These are phyloP conservation scores for Zhengitettix transpicula DNA, from an alignment of 2,888 invertebrate genomes.

Conservation along the genomic window DNA sequence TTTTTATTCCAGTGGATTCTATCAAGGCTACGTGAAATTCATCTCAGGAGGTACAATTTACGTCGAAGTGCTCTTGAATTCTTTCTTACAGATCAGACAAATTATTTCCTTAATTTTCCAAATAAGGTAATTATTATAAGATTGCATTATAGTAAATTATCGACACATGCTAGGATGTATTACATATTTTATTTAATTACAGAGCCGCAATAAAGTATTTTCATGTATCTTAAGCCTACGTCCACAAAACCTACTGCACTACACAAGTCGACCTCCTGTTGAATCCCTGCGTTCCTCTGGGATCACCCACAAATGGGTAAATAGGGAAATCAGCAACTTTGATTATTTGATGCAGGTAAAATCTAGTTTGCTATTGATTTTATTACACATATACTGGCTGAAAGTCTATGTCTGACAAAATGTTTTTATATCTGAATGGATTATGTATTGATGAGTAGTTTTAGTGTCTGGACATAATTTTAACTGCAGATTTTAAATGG, in stretches of 20 bases:
- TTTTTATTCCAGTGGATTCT: slow-evolving; percentile 30
- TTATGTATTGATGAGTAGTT: too few relatives aligned
- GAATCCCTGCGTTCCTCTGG: slow-evolving; percentile 42
- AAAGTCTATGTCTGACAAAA: too few relatives aligned
- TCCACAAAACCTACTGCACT: slow-evolving; percentile 39
- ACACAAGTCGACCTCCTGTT: slow-evolving; percentile 39
- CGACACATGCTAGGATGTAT: background rate
- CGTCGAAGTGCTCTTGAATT: slow-evolving; percentile 45
- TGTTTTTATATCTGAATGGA: too few relatives aligned
- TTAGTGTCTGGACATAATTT: too few relatives aligned
- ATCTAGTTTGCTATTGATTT: background rate
- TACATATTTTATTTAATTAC: slow-evolving; percentile 12
- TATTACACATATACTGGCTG: too few relatives aligned
- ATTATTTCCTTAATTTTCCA: slow-evolving; percentile 45
- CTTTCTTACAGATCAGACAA: slow-evolving; percentile 45
- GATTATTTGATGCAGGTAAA: slow-evolving; percentile 48
- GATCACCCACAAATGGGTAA: slow-evolving; percentile 41
- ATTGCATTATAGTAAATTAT: background rate
- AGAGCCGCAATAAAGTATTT: slow-evolving; percentile 44
- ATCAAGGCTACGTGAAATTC: slow-evolving; percentile 40
- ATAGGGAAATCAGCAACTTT: slow-evolving; percentile 55
- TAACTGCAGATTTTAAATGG: too few relatives aligned
- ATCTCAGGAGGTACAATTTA: slow-evolving; percentile 43
- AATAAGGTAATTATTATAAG: slow-evolving; percentile 29
- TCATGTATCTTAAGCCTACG: slow-evolving; percentile 38